These are phyloP conservation scores for Crematogaster levior DNA, from an alignment of 2,888 invertebrate species.

Conservation along the genomic window DNA sequence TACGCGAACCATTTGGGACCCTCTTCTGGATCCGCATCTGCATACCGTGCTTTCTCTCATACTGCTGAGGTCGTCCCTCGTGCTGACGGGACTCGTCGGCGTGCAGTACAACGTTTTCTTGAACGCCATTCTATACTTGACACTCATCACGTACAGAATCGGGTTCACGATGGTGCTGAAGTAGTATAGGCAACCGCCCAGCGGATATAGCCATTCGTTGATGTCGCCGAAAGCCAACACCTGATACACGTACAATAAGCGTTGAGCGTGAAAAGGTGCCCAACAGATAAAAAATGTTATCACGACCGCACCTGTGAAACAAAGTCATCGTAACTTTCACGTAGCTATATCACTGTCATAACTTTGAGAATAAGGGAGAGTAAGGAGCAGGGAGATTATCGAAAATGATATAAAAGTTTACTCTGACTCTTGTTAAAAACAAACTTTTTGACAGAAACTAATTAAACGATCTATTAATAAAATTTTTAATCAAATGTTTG, in stretches of 20 bases:
- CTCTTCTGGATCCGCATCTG: slow-evolving; percentile 86
- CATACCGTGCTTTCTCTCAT: slow-evolving; percentile 88
- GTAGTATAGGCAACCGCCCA: slow-evolving; percentile 91
- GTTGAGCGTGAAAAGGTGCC: slow-evolving; percentile 97
- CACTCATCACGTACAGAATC: slow-evolving; percentile 92
- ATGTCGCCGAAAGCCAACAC: slow-evolving; percentile 88
- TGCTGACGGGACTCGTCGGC: slow-evolving; percentile 84
- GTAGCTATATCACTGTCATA: not conserved
- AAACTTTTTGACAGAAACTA: not conserved
- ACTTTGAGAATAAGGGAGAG: not conserved
- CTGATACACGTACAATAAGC: slow-evolving; percentile 91
- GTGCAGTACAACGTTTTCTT: slow-evolving; percentile 91
- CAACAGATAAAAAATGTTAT: slow-evolving; percentile 97
- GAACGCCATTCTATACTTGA: slow-evolving; percentile 92
- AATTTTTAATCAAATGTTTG: not conserved
- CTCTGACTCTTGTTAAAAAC: not conserved
- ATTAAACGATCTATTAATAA: not conserved
- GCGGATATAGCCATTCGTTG: slow-evolving; percentile 92
- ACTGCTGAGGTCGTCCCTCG: slow-evolving; percentile 86
- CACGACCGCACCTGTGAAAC: slow-evolving; percentile 94
- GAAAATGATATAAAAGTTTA: not conserved
- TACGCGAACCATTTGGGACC: slow-evolving; percentile 86
- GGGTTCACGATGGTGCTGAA: slow-evolving; percentile 92
- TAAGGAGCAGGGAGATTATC: not conserved
- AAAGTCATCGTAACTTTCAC: slow-evolving; percentile 25